Percentiles rank a stretch among this genome's conserved stretches.
Conservation (phyloP, 2,113 vertebrate genomes). For the Corynorhinus townsendii region DNA sequence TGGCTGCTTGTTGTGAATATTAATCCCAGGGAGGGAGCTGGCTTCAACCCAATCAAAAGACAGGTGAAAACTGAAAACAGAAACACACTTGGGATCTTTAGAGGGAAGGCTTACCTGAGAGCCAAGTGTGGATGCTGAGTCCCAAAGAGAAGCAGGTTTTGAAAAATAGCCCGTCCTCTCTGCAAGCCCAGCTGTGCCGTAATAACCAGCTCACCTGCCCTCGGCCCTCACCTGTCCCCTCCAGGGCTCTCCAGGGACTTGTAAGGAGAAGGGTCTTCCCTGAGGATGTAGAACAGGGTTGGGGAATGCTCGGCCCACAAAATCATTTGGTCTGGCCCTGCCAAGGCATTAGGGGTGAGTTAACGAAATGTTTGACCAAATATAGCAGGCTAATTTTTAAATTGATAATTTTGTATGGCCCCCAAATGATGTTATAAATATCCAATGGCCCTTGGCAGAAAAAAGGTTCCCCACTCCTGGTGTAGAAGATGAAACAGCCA, state of each 20-base stretch:
- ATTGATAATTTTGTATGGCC: no score
- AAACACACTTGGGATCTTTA: slow-evolving; percentile 23
- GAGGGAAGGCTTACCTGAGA: slow-evolving; percentile 1
- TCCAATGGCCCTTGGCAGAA: no score
- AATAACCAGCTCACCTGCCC: background rate
- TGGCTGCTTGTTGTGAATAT: slow-evolving; percentile 67
- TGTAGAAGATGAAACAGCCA: background rate
- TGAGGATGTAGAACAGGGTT: background rate
- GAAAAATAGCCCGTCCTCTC: background rate
- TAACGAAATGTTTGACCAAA: no score
- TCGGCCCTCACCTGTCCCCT: background rate
- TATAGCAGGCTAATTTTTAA: no score
- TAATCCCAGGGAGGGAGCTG: slow-evolving; percentile 52
- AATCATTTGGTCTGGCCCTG: no score
- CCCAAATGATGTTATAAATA: no score
- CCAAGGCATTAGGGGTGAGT: no score
- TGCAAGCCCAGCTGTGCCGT: background rate
- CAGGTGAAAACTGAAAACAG: slow-evolving; percentile 53
- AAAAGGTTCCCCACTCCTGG: no score
- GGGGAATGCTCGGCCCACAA: no score
- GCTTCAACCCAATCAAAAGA: slow-evolving; percentile 49
- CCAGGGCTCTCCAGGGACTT: background rate
- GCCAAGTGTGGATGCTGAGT: background rate
- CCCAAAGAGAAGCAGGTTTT: slow-evolving; percentile 9
- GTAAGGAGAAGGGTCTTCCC: background rate